A percentile compares a stretch with the other conserved stretches of the same genome.
Conservation (phyloP, 2,113 vertebrate genomes). For the Shinisaurus crocodilurus region DNA sequence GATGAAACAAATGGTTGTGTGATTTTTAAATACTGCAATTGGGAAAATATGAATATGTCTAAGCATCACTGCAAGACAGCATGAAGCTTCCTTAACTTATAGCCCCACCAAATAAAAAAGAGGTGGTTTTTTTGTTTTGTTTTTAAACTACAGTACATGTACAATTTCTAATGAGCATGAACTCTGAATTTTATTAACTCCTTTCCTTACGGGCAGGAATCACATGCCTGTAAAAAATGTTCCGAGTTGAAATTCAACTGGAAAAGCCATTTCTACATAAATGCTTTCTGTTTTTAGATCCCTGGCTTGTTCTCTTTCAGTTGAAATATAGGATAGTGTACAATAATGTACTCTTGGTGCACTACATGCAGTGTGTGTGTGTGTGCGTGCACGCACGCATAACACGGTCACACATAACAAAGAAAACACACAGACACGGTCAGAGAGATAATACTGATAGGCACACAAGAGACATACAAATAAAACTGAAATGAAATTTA, state of each 20-base stretch:
- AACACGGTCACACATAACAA: too few relatives aligned
- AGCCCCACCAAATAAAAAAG: neutral
- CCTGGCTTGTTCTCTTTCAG: conserved; percentile 10
- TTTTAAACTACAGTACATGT: conserved; percentile 16
- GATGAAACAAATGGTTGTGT: neutral
- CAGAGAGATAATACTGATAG: too few relatives aligned
- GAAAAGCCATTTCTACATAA: conserved; percentile 10
- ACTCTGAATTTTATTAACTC: conserved; percentile 31
- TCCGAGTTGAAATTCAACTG: conserved; percentile 15
- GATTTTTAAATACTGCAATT: neutral
- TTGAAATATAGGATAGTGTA: too few relatives aligned
- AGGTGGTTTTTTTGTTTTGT: neutral
- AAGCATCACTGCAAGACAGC: neutral
- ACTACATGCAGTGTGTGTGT: too few relatives aligned
- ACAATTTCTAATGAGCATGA: neutral
- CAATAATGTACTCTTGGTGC: too few relatives aligned
- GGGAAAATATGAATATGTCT: neutral
- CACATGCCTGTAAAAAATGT: conserved; percentile 6
- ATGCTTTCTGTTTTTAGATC: conserved; percentile 21
- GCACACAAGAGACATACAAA: too few relatives aligned
- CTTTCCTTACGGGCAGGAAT: neutral
- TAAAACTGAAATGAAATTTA: too few relatives aligned
- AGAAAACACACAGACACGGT: too few relatives aligned
- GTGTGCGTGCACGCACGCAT: too few relatives aligned
- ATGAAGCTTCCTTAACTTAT: conserved; percentile 22